Conservation (phyloP, 2,797 vertebrate species). For the Zenarchopterus dispar region DNA sequence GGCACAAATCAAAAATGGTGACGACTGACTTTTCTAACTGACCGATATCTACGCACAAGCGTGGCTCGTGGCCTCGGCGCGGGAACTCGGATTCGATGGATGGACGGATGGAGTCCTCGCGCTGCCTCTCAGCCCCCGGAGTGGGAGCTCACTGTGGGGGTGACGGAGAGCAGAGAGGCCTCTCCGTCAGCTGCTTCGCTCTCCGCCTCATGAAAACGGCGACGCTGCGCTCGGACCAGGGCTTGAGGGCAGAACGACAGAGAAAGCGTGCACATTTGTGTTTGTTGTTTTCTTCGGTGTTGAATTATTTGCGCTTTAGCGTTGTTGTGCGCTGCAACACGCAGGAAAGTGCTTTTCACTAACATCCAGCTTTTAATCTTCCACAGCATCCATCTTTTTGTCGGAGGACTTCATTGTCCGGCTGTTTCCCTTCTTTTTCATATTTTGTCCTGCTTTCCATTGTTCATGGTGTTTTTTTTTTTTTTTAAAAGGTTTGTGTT, state of each 20-base stretch:
- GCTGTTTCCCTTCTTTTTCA: slow-evolving; percentile 50
- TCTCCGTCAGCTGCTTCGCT: slow-evolving; percentile 57
- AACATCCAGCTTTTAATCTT: slow-evolving; percentile 34
- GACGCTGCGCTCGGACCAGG: slow-evolving; percentile 55
- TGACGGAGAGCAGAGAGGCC: slow-evolving; percentile 63
- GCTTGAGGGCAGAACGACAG: slow-evolving; percentile 43
- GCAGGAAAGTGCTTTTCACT: slow-evolving; percentile 7
- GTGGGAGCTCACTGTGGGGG: slow-evolving; percentile 27
- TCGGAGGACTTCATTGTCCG: slow-evolving; percentile 28
- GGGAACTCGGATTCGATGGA: neutral
- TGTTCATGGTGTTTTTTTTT: slow-evolving; percentile 18
- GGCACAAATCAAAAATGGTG: slow-evolving; percentile 24
- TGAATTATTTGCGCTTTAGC: no score
- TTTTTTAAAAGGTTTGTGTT: no score
- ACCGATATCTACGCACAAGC: slow-evolving; percentile 9
- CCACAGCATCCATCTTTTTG: slow-evolving; percentile 14
- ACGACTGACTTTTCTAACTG: slow-evolving; percentile 1
- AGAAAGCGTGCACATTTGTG: slow-evolving; percentile 48
- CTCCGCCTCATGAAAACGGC: slow-evolving; percentile 60
- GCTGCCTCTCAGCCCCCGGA: slow-evolving; percentile 15
- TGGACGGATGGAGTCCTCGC: no score
- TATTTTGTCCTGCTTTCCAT: slow-evolving; percentile 31
- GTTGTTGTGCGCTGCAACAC: neutral
- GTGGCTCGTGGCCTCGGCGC: neutral
- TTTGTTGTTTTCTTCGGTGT: neutral